Conservation (phyloP, 2,797 vertebrate species). For the Neomorphus geoffroyi region DNA sequence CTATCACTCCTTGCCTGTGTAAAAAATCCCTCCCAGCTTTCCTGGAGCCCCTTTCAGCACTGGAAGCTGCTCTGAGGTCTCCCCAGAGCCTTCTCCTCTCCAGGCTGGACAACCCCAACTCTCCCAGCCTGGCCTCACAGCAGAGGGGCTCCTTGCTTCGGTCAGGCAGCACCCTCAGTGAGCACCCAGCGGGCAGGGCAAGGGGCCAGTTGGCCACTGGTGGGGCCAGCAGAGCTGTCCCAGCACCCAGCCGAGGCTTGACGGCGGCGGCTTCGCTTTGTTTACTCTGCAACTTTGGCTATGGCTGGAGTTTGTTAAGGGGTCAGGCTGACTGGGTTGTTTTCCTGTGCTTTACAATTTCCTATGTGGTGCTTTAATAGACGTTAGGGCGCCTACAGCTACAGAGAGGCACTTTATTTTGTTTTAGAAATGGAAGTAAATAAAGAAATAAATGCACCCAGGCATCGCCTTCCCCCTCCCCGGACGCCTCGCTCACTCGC, state of each 20-base stretch:
- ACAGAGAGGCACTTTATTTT: slow-evolving; percentile 30
- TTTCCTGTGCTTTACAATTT: slow-evolving; percentile 66
- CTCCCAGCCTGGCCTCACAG: no score
- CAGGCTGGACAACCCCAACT: no score
- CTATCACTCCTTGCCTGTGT: no score
- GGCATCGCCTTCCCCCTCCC: not conserved
- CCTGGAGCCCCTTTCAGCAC: no score
- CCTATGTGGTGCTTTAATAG: slow-evolving; percentile 61
- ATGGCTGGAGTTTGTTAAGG: slow-evolving; percentile 48
- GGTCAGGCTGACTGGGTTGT: slow-evolving; percentile 50
- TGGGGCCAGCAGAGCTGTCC: rapidly evolving
- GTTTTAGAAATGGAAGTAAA: not conserved
- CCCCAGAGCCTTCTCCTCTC: no score
- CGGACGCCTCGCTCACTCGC: rapidly evolving
- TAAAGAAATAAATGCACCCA: slow-evolving; percentile 14
- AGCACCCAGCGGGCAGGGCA: no score
- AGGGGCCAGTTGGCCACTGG: not conserved
- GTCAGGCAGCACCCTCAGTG: no score
- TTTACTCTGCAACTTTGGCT: not conserved
- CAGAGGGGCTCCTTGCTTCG: no score
- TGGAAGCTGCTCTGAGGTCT: no score
- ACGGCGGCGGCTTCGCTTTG: not conserved
- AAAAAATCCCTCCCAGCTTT: no score
- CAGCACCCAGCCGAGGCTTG: not conserved
- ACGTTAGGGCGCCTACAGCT: slow-evolving; percentile 44